Conservation (phyloP, 2,113 vertebrate species). For the Hyperoodon ampullatus region DNA sequence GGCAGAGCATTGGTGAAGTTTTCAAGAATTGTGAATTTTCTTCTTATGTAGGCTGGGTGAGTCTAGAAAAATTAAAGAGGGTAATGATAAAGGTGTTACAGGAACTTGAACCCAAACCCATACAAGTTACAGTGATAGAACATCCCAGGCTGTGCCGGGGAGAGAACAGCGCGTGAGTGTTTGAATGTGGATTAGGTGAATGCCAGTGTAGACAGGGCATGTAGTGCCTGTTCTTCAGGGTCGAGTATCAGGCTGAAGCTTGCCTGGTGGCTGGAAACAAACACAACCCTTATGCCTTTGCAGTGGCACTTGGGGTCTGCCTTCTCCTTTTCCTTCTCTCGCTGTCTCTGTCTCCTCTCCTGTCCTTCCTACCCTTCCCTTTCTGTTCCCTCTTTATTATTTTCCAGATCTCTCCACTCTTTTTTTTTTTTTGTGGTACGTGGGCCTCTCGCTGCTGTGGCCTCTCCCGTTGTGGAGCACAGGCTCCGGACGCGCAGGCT, state of each 20-base stretch:
- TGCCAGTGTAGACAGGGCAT: background rate
- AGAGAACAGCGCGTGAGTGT: background rate
- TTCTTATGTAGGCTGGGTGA: background rate
- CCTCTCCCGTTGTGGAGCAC: too few species aligned
- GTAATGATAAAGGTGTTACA: background rate
- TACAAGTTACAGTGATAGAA: background rate
- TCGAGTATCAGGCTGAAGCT: background rate
- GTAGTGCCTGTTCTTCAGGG: accelerated
- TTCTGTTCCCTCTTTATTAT: background rate
- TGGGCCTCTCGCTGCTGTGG: too few species aligned
- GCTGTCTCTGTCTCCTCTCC: background rate
- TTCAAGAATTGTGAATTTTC: background rate
- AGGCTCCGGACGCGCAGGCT: too few species aligned
- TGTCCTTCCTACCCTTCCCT: background rate
- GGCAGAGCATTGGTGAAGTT: background rate
- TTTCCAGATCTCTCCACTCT: background rate
- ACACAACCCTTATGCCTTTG: background rate
- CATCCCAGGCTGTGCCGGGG: background rate
- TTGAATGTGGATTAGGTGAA: background rate
- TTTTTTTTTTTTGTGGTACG: too few species aligned
- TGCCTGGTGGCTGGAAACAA: background rate
- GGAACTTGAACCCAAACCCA: background rate
- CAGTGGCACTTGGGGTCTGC: background rate
- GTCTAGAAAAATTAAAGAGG: constrained; percentile 22
- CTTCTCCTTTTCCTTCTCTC: background rate